phyloP scores from a whole-genome alignment of 2,888 invertebrate genomes.

The Aphidoletes aphidimyza region DNA sequence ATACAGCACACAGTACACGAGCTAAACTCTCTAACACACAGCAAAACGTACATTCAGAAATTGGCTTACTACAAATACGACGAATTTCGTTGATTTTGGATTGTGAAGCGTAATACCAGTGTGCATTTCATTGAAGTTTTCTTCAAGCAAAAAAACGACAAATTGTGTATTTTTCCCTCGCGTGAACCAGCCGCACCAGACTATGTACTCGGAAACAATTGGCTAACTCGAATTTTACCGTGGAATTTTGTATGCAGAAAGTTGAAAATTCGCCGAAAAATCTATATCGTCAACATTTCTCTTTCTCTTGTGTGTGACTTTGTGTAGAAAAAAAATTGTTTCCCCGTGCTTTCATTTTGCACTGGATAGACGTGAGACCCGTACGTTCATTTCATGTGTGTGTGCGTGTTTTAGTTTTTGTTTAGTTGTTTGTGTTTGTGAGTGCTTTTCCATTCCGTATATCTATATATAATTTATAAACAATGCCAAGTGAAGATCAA shows the following conservation, averaged over 20 bases:
- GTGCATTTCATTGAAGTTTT: constrained; percentile 13
- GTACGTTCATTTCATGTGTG: not conserved
- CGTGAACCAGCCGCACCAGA: not conserved
- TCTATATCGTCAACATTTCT: too few species aligned
- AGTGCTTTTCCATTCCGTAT: constrained; percentile 1
- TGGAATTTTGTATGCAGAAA: too few species aligned
- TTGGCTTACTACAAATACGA: constrained; percentile 28
- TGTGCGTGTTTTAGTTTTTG: not conserved
- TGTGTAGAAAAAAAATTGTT: too few species aligned
- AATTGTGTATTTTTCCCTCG: not conserved
- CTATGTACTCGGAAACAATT: not conserved
- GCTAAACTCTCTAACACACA: not conserved
- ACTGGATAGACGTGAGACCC: not conserved
- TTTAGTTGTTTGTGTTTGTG: not conserved
- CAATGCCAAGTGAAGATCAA: constrained; percentile 41
- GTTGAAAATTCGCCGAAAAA: too few species aligned
- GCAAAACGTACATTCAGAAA: not conserved
- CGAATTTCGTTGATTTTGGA: not conserved
- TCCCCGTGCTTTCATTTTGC: not conserved
- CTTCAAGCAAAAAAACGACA: too few species aligned
- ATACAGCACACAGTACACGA: not conserved
- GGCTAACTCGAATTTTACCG: not conserved
- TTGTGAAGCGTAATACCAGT: constrained; percentile 4
- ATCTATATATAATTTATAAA: constrained; percentile 17
- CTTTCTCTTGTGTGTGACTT: too few species aligned